Conservation (phyloP, 2,888 invertebrate genomes). For the Tenthredo mesomela region DNA sequence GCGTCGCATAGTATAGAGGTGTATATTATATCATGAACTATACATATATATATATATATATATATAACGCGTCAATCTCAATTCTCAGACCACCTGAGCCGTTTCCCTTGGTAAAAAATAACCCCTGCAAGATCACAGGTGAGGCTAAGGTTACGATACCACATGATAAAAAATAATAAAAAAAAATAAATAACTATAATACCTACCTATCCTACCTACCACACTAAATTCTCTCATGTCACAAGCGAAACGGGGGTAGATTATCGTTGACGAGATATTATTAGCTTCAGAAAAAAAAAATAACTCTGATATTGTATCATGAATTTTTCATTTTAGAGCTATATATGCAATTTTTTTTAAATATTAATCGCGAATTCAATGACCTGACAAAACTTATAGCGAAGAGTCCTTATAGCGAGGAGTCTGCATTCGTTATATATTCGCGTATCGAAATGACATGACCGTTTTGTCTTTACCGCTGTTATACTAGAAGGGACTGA, state of each 20-base stretch:
- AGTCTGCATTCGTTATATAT: neutral
- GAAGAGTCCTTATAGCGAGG: neutral
- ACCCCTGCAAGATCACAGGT: conserved; percentile 31
- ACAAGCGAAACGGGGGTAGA: neutral
- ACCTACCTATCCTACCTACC: neutral
- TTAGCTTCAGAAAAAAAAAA: neutral
- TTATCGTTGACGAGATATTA: neutral
- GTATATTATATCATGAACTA: conserved; percentile 36
- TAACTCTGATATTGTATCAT: neutral
- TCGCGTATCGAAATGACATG: neutral
- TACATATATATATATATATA: conserved; percentile 34
- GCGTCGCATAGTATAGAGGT: neutral
- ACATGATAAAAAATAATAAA: conserved; percentile 15
- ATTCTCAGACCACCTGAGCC: conserved; percentile 52
- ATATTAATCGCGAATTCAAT: neutral
- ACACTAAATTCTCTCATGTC: conserved; percentile 2
- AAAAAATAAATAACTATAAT: too few species aligned
- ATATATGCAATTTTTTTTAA: neutral
- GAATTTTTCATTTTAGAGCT: neutral
- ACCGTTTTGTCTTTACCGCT: neutral
- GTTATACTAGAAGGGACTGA: neutral
- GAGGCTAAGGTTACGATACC: conserved; percentile 19
- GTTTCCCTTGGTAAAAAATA: conserved; percentile 49
- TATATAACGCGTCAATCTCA: neutral
- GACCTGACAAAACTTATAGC: too few species aligned